Conservation (phyloP, 2,797 vertebrate species). For the Melanotaenia trifasciata region DNA sequence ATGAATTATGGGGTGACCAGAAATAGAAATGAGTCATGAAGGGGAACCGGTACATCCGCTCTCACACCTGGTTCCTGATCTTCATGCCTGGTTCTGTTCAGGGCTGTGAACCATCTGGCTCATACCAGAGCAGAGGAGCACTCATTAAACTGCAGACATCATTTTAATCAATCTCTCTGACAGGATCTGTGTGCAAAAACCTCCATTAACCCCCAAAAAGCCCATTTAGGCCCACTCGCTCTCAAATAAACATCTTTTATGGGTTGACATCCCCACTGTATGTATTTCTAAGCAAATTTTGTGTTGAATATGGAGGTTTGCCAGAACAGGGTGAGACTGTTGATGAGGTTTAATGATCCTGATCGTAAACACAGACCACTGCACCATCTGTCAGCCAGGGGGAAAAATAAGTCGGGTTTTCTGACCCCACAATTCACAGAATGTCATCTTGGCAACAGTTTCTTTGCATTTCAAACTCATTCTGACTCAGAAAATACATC, state of each 20-base stretch:
- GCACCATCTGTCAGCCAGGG: constrained; percentile 19
- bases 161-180: constrained; percentile 56
- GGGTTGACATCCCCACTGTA: constrained; percentile 28
- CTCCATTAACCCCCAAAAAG: constrained; percentile 41
- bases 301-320: constrained; percentile 32
- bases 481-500: constrained; percentile 18
- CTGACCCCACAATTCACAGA: constrained; percentile 21
- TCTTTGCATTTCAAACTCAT: constrained; percentile 8
- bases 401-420: constrained; percentile 35
- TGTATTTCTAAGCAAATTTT: constrained; percentile 40
- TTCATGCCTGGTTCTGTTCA: constrained; percentile 49
- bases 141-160: constrained; percentile 55
- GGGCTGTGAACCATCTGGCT: constrained; percentile 38
- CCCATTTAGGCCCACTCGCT: constrained; percentile 15
- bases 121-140: constrained; percentile 16
- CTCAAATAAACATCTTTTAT: constrained; percentile 58
- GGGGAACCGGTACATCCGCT: constrained; percentile 33
- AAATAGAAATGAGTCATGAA: constrained; percentile 64
- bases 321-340: constrained; percentile 51
- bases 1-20: constrained; percentile 45
- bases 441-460: constrained; percentile 28
- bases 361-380: constrained; percentile 58
- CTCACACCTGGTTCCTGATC: constrained; percentile 39
- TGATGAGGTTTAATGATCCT: constrained; percentile 76
- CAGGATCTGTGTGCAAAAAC: constrained; percentile 23